Base-by-base conservation (phyloP, 2,113 vertebrate species). In the Ptyas mucosa region DNA sequence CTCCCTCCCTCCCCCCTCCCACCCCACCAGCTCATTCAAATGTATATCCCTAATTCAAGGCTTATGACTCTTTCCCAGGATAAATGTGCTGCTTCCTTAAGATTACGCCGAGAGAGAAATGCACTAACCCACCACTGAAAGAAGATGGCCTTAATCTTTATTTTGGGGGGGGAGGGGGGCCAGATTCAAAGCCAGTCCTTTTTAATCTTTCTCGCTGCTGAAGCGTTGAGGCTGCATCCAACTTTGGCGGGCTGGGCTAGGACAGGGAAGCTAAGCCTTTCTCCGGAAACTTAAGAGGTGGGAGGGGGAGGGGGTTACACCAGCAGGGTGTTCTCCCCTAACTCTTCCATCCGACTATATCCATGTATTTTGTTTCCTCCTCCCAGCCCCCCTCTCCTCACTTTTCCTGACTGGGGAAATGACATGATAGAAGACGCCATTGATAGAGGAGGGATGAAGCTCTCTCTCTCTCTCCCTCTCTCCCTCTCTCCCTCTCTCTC, bases 141-240 rank as follows among this genome's bases (percentile, higher is more conserved):
- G 93, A 95, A 96, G 94, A 94, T 87, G 53, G 94, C 3, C 95
- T 96, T 95, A 95, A 96, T 94, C 95, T 94, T 93, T 91, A 90
- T 94, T 93, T 91, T 90, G 93, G 43, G 92, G 24, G 93, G 43
- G 4, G 43, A 8, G 93, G 90, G 94, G 90, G n/a, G 2, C 1
- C 0, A 0, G 52, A 96, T 96, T 96, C 93, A 91, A 85, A 96
- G 53, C 1, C 75, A 95, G 75, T 94, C 86, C 18, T 87, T 51
- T 18, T 85, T 96, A 93, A 95, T 95, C 89, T 95, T 53, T 93
- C 91, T 90, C 81, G 88, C 93, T 91, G 58, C 43, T 96, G 95
- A 94, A 91, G 43, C 91, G 8, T 8, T 88, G 91, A 96, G 85
- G 57, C 55, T 81, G 39, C 24, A 55, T 39, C 0, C 0, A 87